phyloP scores from a whole-genome alignment of 2,797 vertebrate genomes.

The Pempheris klunzingeri region DNA sequence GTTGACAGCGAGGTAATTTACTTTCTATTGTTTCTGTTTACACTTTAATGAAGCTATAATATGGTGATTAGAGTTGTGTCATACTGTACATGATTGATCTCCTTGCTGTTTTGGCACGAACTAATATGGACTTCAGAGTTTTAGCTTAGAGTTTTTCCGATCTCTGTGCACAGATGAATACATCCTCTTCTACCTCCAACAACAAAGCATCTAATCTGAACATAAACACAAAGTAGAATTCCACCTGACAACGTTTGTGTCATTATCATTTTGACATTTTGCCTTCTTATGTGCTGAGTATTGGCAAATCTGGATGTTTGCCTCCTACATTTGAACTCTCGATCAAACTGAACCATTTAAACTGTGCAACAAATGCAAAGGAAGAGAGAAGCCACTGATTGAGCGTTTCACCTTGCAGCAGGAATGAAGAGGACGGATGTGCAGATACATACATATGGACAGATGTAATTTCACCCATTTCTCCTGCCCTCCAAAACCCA shows the following conservation, averaged over 20 bases:
- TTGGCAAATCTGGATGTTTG: slow-evolving; percentile 3
- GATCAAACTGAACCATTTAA: slow-evolving; percentile 24
- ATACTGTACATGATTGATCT: neutral
- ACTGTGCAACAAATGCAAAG: slow-evolving; percentile 24
- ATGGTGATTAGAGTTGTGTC: slow-evolving; percentile 10
- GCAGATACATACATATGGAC: neutral
- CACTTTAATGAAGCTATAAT: neutral
- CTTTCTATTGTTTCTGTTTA: neutral
- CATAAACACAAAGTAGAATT: neutral
- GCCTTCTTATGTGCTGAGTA: slow-evolving; percentile 37
- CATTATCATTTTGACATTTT: slow-evolving; percentile 39
- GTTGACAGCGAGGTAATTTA: slow-evolving; percentile 7
- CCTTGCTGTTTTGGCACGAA: slow-evolving; percentile 12
- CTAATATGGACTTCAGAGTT: neutral
- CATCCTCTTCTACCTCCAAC: neutral
- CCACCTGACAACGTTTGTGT: slow-evolving; percentile 10
- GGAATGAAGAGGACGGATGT: slow-evolving; percentile 29
- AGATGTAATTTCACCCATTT: neutral
- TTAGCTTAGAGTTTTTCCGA: neutral
- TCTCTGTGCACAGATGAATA: neutral
- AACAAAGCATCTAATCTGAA: neutral
- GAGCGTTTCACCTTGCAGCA: slow-evolving; percentile 56
- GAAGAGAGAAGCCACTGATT: slow-evolving; percentile 29
- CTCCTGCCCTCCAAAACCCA: slow-evolving; percentile 40
- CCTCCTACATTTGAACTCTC: neutral